Conservation (phyloP, 2,888 invertebrate genomes). For the Amphiduros pacificus region DNA sequence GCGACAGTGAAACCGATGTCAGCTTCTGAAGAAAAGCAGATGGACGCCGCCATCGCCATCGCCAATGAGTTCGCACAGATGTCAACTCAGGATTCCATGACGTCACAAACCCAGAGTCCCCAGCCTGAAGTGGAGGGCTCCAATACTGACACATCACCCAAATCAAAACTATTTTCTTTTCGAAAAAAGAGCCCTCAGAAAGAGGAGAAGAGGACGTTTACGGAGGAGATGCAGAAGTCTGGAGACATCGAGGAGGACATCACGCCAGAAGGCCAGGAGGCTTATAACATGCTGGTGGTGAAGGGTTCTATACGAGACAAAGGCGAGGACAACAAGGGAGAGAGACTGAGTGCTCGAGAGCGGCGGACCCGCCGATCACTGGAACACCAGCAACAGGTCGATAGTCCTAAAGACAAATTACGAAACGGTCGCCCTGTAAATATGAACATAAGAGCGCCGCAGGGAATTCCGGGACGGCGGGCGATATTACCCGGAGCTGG, state of each 20-base stretch:
- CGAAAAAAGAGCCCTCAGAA: background rate
- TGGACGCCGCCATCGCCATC: slow-evolving; percentile 89
- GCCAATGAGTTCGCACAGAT: slow-evolving; percentile 81
- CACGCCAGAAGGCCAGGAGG: slow-evolving; percentile 83
- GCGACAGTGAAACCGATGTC: slow-evolving; percentile 83
- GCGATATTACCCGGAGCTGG: slow-evolving; percentile 44
- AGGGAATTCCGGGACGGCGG: slow-evolving; percentile 41
- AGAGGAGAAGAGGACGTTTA: slow-evolving; percentile 16
- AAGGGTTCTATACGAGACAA: slow-evolving; percentile 53
- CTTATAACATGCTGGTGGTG: slow-evolving; percentile 90
- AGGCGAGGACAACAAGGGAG: slow-evolving; percentile 5
- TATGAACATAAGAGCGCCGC: slow-evolving; percentile 46
- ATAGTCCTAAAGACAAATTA: slow-evolving; percentile 1
- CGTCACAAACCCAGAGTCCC: background rate
- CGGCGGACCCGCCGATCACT: slow-evolving; percentile 43
- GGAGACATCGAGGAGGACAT: slow-evolving; percentile 12
- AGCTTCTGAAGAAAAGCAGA: slow-evolving; percentile 85
- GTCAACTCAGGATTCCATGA: too few relatives aligned
- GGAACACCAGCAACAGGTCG: slow-evolving; percentile 42
- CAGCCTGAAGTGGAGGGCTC: background rate
- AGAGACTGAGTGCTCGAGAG: slow-evolving; percentile 33
- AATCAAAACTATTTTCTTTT: background rate
- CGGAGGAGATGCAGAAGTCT: slow-evolving; percentile 20
- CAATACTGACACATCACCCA: background rate
- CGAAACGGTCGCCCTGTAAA: too few relatives aligned